These are phyloP conservation scores for Cossypha caffra DNA, from an alignment of 2,797 vertebrate genomes.

Conservation along the genomic window DNA sequence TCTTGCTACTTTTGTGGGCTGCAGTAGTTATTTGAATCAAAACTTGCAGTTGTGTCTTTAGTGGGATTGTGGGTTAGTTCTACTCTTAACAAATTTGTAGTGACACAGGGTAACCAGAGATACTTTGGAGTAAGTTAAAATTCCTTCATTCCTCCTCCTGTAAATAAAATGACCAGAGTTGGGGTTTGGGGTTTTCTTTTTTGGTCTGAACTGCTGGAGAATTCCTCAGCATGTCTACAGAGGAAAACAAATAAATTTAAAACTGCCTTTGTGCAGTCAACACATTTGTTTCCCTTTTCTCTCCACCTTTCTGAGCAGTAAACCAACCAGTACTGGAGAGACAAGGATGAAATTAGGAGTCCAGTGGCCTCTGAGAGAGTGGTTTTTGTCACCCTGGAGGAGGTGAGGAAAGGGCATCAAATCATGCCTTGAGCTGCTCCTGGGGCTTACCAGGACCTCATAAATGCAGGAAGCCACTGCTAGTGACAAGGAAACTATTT, in stretches of 20 bases:
- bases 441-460: neutral
- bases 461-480: neutral
- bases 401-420: neutral
- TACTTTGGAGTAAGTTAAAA: neutral
- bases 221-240: neutral
- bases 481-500: neutral
- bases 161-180: constrained; percentile 1
- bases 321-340: neutral
- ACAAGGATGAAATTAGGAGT: neutral
- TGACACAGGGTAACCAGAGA: neutral
- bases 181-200: constrained; percentile 15
- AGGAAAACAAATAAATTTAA: neutral
- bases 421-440: neutral
- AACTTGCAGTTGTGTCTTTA: neutral
- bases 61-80: constrained; percentile 6
- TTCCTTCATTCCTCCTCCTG: neutral
- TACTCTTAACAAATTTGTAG: constrained; percentile 5
- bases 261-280: neutral
- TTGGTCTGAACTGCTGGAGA: neutral
- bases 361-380: neutral
- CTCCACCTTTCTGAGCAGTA: neutral
- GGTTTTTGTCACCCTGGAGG: neutral
- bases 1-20: neutral
- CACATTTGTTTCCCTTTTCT: neutral
- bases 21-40: neutral